phyloP scores from a whole-genome alignment of 2,113 vertebrate species.

The Salvelinus alpinus region DNA sequence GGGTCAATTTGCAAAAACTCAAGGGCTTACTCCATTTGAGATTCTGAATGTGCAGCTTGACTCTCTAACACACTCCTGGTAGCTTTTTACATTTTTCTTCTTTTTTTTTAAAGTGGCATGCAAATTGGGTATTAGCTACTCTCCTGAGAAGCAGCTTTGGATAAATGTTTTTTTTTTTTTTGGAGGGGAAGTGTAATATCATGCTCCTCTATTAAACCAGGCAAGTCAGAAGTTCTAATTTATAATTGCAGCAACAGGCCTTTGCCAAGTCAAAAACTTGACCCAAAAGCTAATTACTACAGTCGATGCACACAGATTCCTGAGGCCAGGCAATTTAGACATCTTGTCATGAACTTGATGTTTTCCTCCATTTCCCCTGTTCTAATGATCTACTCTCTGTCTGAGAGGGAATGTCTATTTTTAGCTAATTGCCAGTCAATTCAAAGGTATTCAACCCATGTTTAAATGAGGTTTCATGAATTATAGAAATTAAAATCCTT shows the following conservation, averaged over 20 bases:
- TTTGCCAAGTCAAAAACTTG: background rate
- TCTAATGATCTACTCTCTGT: background rate
- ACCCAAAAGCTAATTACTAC: background rate
- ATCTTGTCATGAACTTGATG: slow-evolving; percentile 7
- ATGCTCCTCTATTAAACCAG: background rate
- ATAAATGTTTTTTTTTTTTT: background rate
- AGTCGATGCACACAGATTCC: background rate
- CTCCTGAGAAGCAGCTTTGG: background rate
- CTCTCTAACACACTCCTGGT: background rate
- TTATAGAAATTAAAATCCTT: background rate
- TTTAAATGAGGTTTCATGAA: slow-evolving; percentile 3
- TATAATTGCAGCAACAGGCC: too few species aligned
- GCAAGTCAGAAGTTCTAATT: too few species aligned
- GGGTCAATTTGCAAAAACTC: background rate
- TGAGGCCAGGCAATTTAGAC: background rate
- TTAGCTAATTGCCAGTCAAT: slow-evolving; percentile 15
- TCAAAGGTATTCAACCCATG: background rate
- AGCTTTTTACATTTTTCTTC: background rate
- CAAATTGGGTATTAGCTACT: background rate
- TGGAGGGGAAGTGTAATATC: background rate
- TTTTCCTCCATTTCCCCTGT: background rate
- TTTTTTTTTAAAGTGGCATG: background rate
- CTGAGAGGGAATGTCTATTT: background rate
- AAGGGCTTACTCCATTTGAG: background rate
- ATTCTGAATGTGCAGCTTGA: background rate